phyloP scores from a whole-genome alignment of 2,888 invertebrate species.

The Dinocampus coccinellae region DNA sequence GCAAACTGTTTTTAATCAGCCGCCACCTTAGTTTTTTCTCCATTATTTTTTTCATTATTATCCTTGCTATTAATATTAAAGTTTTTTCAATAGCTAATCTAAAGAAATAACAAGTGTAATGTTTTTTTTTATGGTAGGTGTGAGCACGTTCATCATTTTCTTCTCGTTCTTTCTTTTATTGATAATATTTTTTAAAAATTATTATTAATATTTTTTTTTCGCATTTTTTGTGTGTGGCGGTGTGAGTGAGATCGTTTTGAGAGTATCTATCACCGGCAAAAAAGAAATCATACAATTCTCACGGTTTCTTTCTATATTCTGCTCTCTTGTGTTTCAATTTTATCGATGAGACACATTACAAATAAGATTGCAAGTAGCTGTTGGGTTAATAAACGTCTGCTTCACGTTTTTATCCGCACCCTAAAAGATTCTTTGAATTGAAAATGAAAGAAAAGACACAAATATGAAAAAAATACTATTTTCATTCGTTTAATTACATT shows the following conservation, averaged over 20 bases:
- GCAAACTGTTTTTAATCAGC: background rate
- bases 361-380: constrained; percentile 57
- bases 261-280: constrained; percentile 51
- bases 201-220: constrained; percentile 42
- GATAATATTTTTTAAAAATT: constrained; percentile 17
- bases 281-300: constrained; percentile 21
- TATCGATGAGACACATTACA: constrained; percentile 41
- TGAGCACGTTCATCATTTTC: constrained; percentile 50
- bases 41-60: constrained; percentile 14
- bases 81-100: constrained; percentile 8
- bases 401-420: constrained; percentile 63
- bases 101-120: constrained; percentile 45
- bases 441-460: background rate
- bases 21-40: background rate
- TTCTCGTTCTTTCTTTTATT: constrained; percentile 22
- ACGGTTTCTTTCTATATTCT: background rate
- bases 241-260: constrained; percentile 60
- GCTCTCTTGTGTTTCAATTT: background rate
- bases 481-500: too few relatives aligned
- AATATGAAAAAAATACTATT: background rate
- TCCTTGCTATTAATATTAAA: constrained; percentile 27
- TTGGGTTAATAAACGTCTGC: constrained; percentile 61
- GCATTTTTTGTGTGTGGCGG: constrained; percentile 44
- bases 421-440: constrained; percentile 55
- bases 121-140: constrained; percentile 56